Percentiles rank a stretch among this genome's conserved stretches.
Evolutionary conservation across 2,888 invertebrate species (phyloP).

Genomic region (Cinara cedri): DNA sequence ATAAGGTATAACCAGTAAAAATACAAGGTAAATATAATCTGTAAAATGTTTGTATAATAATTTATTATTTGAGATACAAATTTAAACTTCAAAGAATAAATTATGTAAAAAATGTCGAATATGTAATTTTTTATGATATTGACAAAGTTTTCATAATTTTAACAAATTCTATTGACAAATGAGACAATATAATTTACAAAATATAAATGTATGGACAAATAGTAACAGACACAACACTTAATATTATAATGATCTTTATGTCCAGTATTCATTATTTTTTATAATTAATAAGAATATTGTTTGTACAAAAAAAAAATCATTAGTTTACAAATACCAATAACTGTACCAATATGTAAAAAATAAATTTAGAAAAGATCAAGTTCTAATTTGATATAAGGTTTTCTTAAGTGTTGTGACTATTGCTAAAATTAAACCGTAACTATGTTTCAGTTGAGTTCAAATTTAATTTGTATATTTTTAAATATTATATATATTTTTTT

Average conservation of each 20-base stretch:
- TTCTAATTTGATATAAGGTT: constrained; percentile 21
- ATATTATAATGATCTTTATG: background rate
- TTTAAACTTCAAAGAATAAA: constrained; percentile 28
- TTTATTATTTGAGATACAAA: constrained; percentile 23
- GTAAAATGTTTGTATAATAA: constrained; percentile 44
- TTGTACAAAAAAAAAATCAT: constrained; percentile 1
- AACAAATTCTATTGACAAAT: constrained; percentile 38
- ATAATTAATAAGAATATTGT: constrained; percentile 3
- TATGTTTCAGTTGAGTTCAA: constrained; percentile 24
- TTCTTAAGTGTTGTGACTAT: constrained; percentile 26
- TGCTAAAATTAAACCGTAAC: constrained; percentile 16
- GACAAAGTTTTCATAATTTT: constrained; percentile 11
- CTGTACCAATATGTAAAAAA: constrained; percentile 20
- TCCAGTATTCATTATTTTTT: background rate
- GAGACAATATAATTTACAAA: constrained; percentile 21
- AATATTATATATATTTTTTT: constrained; percentile 17
- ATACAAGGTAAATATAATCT: background rate
- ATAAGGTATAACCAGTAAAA: background rate
- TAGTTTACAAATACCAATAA: constrained; percentile 22
- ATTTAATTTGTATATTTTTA: background rate
- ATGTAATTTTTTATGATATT: constrained; percentile 39
- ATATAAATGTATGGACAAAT: constrained; percentile 14
- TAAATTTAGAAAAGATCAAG: constrained; percentile 27
- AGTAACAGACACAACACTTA: constrained; percentile 37
- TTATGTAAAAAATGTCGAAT: constrained; percentile 22